phyloP scores from a whole-genome alignment of 1,140 invertebrate species.

The Atta colombica region DNA sequence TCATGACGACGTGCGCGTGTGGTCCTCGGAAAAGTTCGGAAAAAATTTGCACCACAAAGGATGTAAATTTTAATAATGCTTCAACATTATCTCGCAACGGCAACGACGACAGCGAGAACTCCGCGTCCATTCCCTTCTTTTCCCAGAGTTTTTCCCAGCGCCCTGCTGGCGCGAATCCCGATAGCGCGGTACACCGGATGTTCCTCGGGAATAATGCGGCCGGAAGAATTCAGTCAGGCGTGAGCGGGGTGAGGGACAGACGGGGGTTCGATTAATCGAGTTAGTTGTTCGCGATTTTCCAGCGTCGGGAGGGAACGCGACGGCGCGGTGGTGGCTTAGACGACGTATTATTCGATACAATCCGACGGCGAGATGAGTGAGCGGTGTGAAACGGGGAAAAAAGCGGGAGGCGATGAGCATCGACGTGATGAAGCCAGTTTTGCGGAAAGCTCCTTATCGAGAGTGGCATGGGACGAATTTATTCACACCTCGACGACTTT shows the following conservation, averaged over 20 bases:
- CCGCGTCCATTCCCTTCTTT: neutral
- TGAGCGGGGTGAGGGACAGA: neutral
- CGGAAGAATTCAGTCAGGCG: slow-evolving; percentile 62
- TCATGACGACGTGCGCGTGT: slow-evolving; percentile 20
- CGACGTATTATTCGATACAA: slow-evolving; percentile 61
- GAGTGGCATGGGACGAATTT: slow-evolving; percentile 48
- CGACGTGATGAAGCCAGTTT: slow-evolving; percentile 44
- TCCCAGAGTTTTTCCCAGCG: neutral
- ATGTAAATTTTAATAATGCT: slow-evolving; percentile 32
- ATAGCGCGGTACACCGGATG: slow-evolving; percentile 39
- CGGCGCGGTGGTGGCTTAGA: slow-evolving; percentile 6
- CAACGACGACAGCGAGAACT: slow-evolving; percentile 31
- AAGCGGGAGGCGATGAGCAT: slow-evolving; percentile 37
- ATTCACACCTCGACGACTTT: slow-evolving; percentile 62
- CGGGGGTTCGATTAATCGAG: slow-evolving; percentile 68
- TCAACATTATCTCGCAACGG: slow-evolving; percentile 43
- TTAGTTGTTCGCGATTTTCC: slow-evolving; percentile 65
- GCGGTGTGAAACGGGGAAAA: neutral
- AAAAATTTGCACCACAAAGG: slow-evolving; percentile 61
- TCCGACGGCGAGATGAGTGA: neutral
- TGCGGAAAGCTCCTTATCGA: slow-evolving; percentile 67
- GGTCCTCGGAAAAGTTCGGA: slow-evolving; percentile 32
- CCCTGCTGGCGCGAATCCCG: slow-evolving; percentile 34
- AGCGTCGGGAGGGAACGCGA: neutral
- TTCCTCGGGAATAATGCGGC: slow-evolving; percentile 57